Base-by-base conservation (phyloP, 2,888 invertebrate genomes). In the Erebia epiphron region DNA sequence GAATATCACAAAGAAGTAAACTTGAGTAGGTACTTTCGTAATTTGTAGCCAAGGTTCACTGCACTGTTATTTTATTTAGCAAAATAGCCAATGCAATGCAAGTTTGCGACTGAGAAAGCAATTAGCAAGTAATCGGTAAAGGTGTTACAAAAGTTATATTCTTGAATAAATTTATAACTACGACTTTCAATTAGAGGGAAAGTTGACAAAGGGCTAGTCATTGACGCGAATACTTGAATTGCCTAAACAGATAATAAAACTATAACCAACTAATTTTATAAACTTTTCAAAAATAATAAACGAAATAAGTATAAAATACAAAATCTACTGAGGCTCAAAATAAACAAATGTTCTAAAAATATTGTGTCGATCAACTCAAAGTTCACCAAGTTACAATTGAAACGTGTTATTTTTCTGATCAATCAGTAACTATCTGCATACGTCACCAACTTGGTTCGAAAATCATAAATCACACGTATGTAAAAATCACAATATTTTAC, bases 161-260 rank as follows among this genome's bases (percentile, higher is more conserved):
- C 84, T 83, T 86, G 87, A 88, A 87, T 89, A 86, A 89, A 89
- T 89, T 89, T 89, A 91, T 88, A 87, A 87, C 86, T 87, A 90
- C 90, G 87, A 86, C 87, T 79, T 79, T 85, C 90, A 91, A 93
- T 92, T 91, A 92, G 86, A 87, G 91, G 84, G 91, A 92, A 92
- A 92, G 90, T 82, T 84, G 78, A 90, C 86, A 87, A 88, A 86
- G 86, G 86, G 83, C 76, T 80, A 71, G 65, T 66, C 46, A 68
- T 71, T 67, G 68, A 67, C 62, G 66, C 56, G 66, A 72, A 69
- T 57, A 21, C 67, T 67, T 63, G 56, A 70, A 67, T 67, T 67
- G 63, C 21, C 67, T 70, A 52, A 67, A 63, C 50, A 21, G 41
- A 57, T 49, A 67, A 50, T 69, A 70, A 57, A 67, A 43, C 64